Percentiles rank a stretch among this genome's conserved stretches.
These are phyloP conservation scores for Caenorhabditis sp. DNA, from an alignment of 2,888 invertebrate species.

Conservation along the genomic window DNA sequence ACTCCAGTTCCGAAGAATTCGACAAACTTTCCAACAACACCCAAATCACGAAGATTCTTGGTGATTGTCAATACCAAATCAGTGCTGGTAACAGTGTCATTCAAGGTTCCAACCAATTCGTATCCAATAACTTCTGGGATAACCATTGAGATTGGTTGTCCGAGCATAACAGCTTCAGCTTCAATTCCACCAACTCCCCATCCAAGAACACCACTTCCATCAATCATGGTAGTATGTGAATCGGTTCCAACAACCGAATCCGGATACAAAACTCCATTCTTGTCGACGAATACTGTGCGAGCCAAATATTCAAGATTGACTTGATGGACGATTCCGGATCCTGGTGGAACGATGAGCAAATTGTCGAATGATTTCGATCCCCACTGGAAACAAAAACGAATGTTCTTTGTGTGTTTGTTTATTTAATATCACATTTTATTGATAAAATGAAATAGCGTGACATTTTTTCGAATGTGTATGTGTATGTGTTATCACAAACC, in stretches of 20 bases:
- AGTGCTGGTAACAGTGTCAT: slow-evolving; percentile 88
- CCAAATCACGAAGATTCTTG: slow-evolving; percentile 89
- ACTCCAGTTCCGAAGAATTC: slow-evolving; percentile 98
- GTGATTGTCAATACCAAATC: slow-evolving; percentile 96
- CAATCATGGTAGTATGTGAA: slow-evolving; percentile 97
- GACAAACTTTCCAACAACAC: slow-evolving; percentile 97
- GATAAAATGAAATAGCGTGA: slow-evolving; percentile 31
- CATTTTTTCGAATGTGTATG: slow-evolving; percentile 2
- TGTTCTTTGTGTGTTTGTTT: slow-evolving; percentile 4
- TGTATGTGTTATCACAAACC: slow-evolving; percentile 74
- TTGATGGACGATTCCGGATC: slow-evolving; percentile 97
- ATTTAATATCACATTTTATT: not conserved
- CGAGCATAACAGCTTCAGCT: slow-evolving; percentile 98
- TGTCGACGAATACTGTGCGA: slow-evolving; percentile 57
- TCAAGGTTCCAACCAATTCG: slow-evolving; percentile 83
- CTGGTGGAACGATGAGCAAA: slow-evolving; percentile 96
- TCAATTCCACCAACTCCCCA: slow-evolving; percentile 88
- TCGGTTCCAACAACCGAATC: slow-evolving; percentile 96
- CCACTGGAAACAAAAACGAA: slow-evolving; percentile 78
- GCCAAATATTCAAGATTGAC: slow-evolving; percentile 84
- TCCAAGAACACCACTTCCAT: slow-evolving; percentile 85
- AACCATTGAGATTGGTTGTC: slow-evolving; percentile 92
- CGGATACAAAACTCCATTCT: slow-evolving; percentile 79
- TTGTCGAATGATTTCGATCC: slow-evolving; percentile 93
- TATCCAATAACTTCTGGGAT: slow-evolving; percentile 84